Evolutionary conservation across 2,113 vertebrate genomes (phyloP), one percentile per base, ranked within the genome.

Genomic region (Thamnaconus septentrionalis): DNA sequence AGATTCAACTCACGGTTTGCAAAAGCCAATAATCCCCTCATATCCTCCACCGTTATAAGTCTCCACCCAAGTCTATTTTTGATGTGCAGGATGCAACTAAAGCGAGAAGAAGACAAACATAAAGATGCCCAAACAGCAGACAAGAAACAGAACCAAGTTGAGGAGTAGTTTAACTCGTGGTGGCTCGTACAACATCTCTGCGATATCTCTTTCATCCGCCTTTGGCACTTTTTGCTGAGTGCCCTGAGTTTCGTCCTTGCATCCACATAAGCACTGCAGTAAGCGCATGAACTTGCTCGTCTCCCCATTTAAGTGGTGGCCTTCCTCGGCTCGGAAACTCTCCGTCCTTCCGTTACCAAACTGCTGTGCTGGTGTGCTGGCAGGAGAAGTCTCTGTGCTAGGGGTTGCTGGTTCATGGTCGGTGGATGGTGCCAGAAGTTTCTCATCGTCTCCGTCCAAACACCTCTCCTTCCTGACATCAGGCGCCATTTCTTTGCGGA

Each of bases 31-130:
- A 6, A 52, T 4, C 48, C 31, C n/a, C 42, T 1, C 48, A 12
- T 8, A 40, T 44, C 51, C 47, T 44, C 8, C 51, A 62, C 39
- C 41, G 39, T 53, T n/a, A 41, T 6, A 61, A 69, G 73, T 10
- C 41, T 42, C 43, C 49, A 47, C 8, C 49, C 31, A 64, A 67
- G 78, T 69, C 76, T 55, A 79, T 31, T 31, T 31, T 31, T 31
- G 18, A 31, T 31, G 61, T 58, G 54, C 61, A 60, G 50, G 4
- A 4, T 59, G 61, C 43, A 56, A 58, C 84, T 94, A 98, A 80
- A 98, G 85, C 74, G 96, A 98, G 76, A 99, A 99, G 93, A 96
- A 98, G 80, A 97, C 91, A 90, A 97, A 98, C 95, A 98, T 94
- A 87, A 97, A 95, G 85, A 98, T 88, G 64, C 95, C 97, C 87